These are phyloP conservation scores for Ericerus pela DNA, from an alignment of 1,140 invertebrate species.

Conservation along the genomic window DNA sequence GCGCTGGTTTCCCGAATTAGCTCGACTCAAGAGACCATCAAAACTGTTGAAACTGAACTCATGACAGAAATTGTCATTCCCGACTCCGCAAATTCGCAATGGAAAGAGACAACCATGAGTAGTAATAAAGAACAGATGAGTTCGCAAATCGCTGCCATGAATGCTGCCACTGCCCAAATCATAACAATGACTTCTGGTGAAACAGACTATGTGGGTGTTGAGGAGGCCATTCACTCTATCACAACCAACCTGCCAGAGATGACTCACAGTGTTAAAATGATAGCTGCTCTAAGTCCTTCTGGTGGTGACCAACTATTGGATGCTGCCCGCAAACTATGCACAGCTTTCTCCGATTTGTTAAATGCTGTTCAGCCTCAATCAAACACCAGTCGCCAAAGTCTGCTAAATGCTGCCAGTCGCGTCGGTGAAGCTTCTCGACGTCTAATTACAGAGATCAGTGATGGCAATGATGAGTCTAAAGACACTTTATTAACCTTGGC, in stretches of 20 bases:
- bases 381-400: conserved; percentile 59
- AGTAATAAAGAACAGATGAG: conserved; percentile 92
- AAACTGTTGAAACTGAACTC: conserved; percentile 67
- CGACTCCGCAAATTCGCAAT: conserved; percentile 67
- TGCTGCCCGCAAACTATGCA: conserved; percentile 80
- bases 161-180: conserved; percentile 93
- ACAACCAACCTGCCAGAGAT: conserved; percentile 92
- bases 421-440: conserved; percentile 92
- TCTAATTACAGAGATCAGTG: conserved; percentile 81
- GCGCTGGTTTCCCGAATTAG: conserved; percentile 81
- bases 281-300: conserved; percentile 86
- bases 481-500: conserved; percentile 79
- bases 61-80: conserved; percentile 57
- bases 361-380: conserved; percentile 39
- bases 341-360: conserved; percentile 86
- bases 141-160: conserved; percentile 96
- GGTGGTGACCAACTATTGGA: conserved; percentile 73
- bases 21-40: conserved; percentile 69
- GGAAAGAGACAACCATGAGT: conserved; percentile 86
- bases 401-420: conserved; percentile 82
- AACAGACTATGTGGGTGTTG: conserved; percentile 87
- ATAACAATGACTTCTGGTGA: conserved; percentile 87
- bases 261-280: conserved; percentile 83
- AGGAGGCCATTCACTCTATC: conserved; percentile 92
- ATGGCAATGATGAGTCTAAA: conserved; percentile 57